Percentiles rank a stretch among this genome's conserved stretches.
Evolutionary conservation across 2,888 invertebrate genomes (phyloP).

Genomic region (Glyphotaelius pellucidus): DNA sequence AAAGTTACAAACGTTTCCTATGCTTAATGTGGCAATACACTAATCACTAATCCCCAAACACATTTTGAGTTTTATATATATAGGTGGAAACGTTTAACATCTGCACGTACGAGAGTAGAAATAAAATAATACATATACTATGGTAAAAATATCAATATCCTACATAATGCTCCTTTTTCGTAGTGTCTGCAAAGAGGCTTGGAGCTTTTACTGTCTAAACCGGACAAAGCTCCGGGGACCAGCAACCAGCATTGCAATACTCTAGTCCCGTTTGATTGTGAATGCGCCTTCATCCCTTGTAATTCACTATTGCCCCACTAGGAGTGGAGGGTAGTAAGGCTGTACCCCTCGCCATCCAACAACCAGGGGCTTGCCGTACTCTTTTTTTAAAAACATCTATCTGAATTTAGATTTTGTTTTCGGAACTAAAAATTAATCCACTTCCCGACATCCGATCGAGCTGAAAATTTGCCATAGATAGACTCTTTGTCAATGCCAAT

Average conservation of each 20-base stretch:
- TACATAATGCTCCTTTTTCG: not conserved
- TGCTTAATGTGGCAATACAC: no score
- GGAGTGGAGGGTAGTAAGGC: not conserved
- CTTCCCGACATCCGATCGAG: no score
- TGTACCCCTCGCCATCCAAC: not conserved
- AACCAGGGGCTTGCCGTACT: not conserved
- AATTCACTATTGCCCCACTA: not conserved
- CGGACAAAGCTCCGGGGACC: not conserved
- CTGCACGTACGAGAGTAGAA: not conserved
- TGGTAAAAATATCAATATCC: not conserved
- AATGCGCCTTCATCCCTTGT: constrained; percentile 2
- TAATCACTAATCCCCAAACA: no score
- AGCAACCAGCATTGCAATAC: not conserved
- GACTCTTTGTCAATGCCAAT: no score
- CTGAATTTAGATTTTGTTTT: no score
- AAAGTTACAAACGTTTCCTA: no score
- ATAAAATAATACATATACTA: not conserved
- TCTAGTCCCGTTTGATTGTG: not conserved
- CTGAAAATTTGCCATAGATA: no score
- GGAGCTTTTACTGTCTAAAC: not conserved
- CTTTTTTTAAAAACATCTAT: not conserved
- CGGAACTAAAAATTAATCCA: no score
- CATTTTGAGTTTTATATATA: no score
- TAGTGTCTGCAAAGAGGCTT: not conserved
- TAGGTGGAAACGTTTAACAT: no score